phyloP scores from a whole-genome alignment of 2,113 vertebrate species.

The Etia nguti region DNA sequence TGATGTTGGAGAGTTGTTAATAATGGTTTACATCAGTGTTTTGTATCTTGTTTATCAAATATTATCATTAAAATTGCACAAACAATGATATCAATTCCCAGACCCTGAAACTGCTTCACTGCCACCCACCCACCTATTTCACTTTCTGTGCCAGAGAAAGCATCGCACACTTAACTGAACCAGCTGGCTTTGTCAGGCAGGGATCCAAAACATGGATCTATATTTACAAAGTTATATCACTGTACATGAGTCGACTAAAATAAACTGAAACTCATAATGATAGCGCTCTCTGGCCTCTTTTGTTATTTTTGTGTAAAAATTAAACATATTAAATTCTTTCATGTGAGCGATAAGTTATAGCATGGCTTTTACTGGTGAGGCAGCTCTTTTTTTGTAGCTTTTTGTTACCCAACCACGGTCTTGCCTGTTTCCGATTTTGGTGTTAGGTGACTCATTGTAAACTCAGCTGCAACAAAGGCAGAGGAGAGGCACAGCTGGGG shows the following conservation, averaged over 20 bases:
- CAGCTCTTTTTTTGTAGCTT: background rate
- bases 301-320: background rate
- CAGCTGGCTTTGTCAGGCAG: constrained; percentile 58
- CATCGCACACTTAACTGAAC: constrained; percentile 51
- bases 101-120: constrained; percentile 32
- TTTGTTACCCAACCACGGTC: background rate
- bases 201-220: constrained; percentile 47
- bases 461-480: constrained; percentile 5
- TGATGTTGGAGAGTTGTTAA: background rate
- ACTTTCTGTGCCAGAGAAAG: constrained; percentile 37
- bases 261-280: constrained; percentile 9
- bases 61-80: constrained; percentile 28
- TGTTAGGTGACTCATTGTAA: constrained; percentile 16
- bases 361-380: background rate
- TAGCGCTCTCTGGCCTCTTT: background rate
- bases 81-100: constrained; percentile 36
- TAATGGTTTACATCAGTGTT: background rate
- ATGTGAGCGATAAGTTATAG: background rate
- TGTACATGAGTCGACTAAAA: constrained; percentile 44
- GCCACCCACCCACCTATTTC: constrained; percentile 45
- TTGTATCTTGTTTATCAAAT: constrained; percentile 30
- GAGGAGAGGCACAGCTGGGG: constrained; percentile 15
- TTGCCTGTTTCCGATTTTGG: background rate
- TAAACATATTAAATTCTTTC: background rate
- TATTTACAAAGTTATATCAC: constrained; percentile 53